Evolutionary conservation across 2,888 invertebrate species (phyloP).

Genomic region (Ephialtes manifestator): DNA sequence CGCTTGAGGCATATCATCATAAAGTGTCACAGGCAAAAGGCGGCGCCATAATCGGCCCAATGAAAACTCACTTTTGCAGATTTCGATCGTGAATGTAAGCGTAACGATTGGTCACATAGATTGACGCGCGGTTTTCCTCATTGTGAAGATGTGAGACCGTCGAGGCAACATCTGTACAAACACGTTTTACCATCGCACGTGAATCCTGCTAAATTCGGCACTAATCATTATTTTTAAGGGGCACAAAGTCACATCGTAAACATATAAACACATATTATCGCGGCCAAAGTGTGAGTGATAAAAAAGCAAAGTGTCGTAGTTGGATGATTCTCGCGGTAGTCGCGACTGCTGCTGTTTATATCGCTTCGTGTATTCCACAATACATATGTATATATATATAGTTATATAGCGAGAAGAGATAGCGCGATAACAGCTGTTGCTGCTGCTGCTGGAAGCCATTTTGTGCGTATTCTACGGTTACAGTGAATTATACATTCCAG

Average conservation of each 20-base stretch:
- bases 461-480: neutral
- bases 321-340: neutral
- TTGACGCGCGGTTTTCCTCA: neutral
- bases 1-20: neutral
- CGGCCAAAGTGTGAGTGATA: no score
- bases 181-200: neutral
- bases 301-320: neutral
- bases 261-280: no score
- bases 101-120: neutral
- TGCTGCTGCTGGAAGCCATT: neutral
- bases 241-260: no score
- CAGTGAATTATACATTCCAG: neutral
- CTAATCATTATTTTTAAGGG: no score
- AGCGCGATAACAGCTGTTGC: slow-evolving; percentile 18
- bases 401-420: slow-evolving; percentile 8
- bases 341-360: neutral
- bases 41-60: neutral
- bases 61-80: neutral
- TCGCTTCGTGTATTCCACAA: neutral
- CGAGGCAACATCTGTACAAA: neutral
- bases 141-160: neutral
- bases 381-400: neutral
- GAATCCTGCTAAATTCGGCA: neutral
- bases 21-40: slow-evolving; percentile 4
- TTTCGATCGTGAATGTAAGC: neutral